phyloP scores from a whole-genome alignment of 2,888 invertebrate genomes.

The Drosophila heteroneura region DNA sequence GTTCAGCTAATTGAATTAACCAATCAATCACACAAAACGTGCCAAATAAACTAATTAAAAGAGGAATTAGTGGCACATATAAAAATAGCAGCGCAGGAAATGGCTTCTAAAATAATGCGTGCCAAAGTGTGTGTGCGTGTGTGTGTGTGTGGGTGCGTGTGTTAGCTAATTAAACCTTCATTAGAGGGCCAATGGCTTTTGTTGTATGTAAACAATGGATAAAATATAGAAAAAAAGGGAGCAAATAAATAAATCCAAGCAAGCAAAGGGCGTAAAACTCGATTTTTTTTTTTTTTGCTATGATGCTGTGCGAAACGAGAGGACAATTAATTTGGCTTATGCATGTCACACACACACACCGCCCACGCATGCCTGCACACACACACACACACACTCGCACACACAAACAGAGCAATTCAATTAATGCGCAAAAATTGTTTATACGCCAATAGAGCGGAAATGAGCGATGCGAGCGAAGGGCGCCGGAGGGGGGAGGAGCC shows the following conservation, averaged over 20 bases:
- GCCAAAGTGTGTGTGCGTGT: slow-evolving; percentile 8
- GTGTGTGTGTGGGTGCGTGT: slow-evolving; percentile 24
- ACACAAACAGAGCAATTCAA: slow-evolving; percentile 59
- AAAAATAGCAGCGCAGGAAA: slow-evolving; percentile 47
- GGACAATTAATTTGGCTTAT: slow-evolving; percentile 77
- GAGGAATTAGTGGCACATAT: slow-evolving; percentile 62
- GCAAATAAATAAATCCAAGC: slow-evolving; percentile 51
- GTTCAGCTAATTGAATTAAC: slow-evolving; percentile 63
- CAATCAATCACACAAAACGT: slow-evolving; percentile 69
- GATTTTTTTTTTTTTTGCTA: slow-evolving; percentile 31
- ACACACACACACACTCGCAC: slow-evolving; percentile 17
- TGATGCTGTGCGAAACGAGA: slow-evolving; percentile 58
- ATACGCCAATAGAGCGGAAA: slow-evolving; percentile 76
- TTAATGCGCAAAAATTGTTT: slow-evolving; percentile 78
- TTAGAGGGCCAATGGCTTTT: slow-evolving; percentile 60
- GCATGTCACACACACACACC: slow-evolving; percentile 59
- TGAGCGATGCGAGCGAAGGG: slow-evolving; percentile 37
- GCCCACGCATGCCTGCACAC: slow-evolving; percentile 16
- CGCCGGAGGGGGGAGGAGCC: slow-evolving; percentile 1
- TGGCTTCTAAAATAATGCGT: slow-evolving; percentile 50
- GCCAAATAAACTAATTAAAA: slow-evolving; percentile 75
- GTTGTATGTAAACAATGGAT: slow-evolving; percentile 68
- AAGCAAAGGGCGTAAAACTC: slow-evolving; percentile 52
- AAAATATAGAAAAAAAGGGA: slow-evolving; percentile 16
- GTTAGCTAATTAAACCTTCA: slow-evolving; percentile 77